These are phyloP conservation scores for Cephalopachus bancanus DNA, from an alignment of 2,797 vertebrate species.

Conservation along the genomic window DNA sequence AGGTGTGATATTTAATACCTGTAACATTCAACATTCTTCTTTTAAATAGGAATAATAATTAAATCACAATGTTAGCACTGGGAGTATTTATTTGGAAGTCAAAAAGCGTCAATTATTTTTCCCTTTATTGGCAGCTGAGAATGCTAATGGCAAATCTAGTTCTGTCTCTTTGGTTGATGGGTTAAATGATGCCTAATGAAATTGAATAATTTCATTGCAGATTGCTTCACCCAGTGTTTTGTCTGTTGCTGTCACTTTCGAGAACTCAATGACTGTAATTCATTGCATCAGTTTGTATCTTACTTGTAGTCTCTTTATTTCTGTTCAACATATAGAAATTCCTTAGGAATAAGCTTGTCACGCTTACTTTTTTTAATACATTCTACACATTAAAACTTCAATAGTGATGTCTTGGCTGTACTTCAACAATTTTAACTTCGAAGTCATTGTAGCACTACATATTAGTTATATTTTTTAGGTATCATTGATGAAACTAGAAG, in stretches of 20 bases:
- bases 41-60: conserved; percentile 58
- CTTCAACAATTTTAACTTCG: conserved; percentile 58
- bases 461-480: conserved; percentile 61
- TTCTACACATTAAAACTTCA: conserved; percentile 34
- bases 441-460: conserved; percentile 50
- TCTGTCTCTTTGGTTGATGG: conserved; percentile 35
- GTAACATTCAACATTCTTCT: conserved; percentile 41
- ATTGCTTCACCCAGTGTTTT: conserved; percentile 28
- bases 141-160: neutral
- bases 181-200: conserved; percentile 68
- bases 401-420: conserved; percentile 41
- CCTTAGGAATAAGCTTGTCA: conserved; percentile 57
- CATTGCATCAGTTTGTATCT: conserved; percentile 48
- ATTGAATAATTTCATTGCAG: conserved; percentile 34
- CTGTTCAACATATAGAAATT: conserved; percentile 56
- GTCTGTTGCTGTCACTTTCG: conserved; percentile 50
- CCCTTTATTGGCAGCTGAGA: neutral
- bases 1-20: neutral
- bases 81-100: neutral
- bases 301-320: conserved; percentile 44
- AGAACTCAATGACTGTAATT: conserved; percentile 48
- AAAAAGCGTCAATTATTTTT: neutral
- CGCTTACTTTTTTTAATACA: conserved; percentile 49
- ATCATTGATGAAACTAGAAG: conserved; percentile 53
- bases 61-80: neutral